Evolutionary conservation across 2,888 invertebrate species (phyloP), one percentile per base, ranked within the genome.

Genomic region (Drosophila emarginata): DNA sequence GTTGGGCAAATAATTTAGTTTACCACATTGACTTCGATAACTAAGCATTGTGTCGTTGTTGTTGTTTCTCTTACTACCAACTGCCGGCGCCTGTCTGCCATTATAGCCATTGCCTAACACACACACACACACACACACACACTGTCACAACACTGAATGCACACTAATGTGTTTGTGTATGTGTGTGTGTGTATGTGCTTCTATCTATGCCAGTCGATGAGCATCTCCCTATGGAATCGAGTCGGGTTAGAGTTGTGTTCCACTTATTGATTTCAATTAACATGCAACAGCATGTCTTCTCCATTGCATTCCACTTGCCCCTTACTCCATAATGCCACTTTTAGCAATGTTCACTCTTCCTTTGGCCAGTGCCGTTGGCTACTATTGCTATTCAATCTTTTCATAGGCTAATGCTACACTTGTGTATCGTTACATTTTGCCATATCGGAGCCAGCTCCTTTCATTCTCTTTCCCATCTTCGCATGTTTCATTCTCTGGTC

Each of bases 181-280:
- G n/a, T 39, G 54, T 50, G 23, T 51, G n/a, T 51, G 45, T n/a
- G 54, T n/a, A n/a, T 54, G n/a, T 52, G 36, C 36, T 11, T 37
- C 54, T 54, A 36, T 37, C 23, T 63, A 61, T 28, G 58, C 58
- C 36, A 39, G 37, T 21, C 57, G 57, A 39, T 37, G n/a, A 12
- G 45, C 37, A 12, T 12, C 18, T 39, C 21, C 32, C 54, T 12
- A 36, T 36, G 32, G 54, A 36, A 53, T 7, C 45, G 21, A 45
- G 45, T 21, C 51, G 56, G 54, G 53, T 52, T 52, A 53, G 67
- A 66, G 65, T 62, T 66, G 70, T 77, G 81, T 61, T 82, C 72
- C 89, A 88, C 86, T 86, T 86, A 86, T 86, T 86, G 86, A 86
- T 88, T 86, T 86, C 86, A 86, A 86, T 86, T 86, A 86, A 86